Percentiles rank a stretch among this genome's conserved stretches.
Evolutionary conservation across 2,113 vertebrate genomes (phyloP).

Genomic region (Dolichotis patagonum): DNA sequence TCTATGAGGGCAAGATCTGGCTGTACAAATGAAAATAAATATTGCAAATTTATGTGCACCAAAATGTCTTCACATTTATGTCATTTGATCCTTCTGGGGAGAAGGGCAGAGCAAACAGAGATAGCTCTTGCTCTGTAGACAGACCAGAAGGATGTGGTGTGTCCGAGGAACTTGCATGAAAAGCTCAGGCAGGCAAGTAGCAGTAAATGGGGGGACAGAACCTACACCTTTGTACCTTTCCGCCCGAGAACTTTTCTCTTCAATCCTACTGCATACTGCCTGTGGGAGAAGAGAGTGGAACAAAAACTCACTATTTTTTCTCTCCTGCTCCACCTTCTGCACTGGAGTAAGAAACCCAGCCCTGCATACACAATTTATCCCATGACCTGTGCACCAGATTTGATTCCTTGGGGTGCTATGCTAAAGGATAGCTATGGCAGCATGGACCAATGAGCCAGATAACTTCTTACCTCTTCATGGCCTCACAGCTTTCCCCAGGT

Average conservation of each 20-base stretch:
- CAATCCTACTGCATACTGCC: background rate
- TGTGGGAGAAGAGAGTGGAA: slow-evolving; percentile 8
- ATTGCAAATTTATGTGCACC: background rate
- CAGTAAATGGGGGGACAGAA: background rate
- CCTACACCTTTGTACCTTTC: background rate
- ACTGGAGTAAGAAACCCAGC: background rate
- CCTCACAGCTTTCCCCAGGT: background rate
- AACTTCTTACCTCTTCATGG: background rate
- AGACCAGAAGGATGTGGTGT: rapidly evolving
- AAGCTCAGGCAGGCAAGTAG: background rate
- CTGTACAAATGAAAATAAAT: background rate
- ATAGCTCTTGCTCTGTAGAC: background rate
- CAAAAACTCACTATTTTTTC: slow-evolving; percentile 10
- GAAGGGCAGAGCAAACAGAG: background rate
- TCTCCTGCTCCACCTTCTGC: background rate
- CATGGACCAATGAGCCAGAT: background rate
- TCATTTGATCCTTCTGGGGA: background rate
- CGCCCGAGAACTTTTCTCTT: background rate
- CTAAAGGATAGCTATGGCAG: background rate
- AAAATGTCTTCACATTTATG: background rate
- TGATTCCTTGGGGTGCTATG: background rate
- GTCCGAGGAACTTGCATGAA: background rate
- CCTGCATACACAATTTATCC: background rate
- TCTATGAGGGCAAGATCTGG: background rate
- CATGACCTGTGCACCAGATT: background rate